Evolutionary conservation across 2,113 vertebrate genomes (phyloP), one percentile per base, ranked within the genome.

Genomic region (Carollia perspicillata): DNA sequence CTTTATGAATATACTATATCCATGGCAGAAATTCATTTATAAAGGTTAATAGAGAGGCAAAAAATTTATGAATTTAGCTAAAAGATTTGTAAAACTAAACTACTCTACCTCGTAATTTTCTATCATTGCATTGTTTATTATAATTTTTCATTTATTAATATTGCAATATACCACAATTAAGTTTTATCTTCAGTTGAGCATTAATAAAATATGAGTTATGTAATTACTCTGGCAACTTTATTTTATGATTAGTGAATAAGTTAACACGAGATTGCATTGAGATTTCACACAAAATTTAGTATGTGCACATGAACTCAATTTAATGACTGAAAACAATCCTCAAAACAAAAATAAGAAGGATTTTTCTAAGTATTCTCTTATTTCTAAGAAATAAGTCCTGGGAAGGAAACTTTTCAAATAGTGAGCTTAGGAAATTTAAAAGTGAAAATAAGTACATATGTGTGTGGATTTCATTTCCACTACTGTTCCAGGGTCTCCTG

Each of bases 181-280:
- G 58, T 86, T 83, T 65, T 95, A 44, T 95, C 65, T 97, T 97
- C 96, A 97, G 95, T 97, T 97, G 95, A 95, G 89, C 68, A 97
- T 95, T 91, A 97, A 97, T 96, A 96, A 97, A 97, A 97, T 97
- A 95, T 97, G 95, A 97, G 94, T 49, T 93, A 42, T 60, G 90
- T 92, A 96, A 96, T 96, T 96, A 94, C 93, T 49, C 83, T 40
- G 69, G 86, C 22, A 94, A 94, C 94, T 97, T 94, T 96, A 96
- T 96, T 89, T 78, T 53, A 94, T 91, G 94, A 96, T 92, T 95
- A 97, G 89, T 93, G 88, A 96, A 90, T 95, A 97, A 96, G 81
- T 92, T 96, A 97, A 91, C 83, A 95, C 35, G 66, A 87, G 69
- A 33, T 42, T 93, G 22, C 44, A 89, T 85, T 90, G 83, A 71